Evolutionary conservation across 2,113 vertebrate genomes (phyloP).

Genomic region (Cygnus atratus): DNA sequence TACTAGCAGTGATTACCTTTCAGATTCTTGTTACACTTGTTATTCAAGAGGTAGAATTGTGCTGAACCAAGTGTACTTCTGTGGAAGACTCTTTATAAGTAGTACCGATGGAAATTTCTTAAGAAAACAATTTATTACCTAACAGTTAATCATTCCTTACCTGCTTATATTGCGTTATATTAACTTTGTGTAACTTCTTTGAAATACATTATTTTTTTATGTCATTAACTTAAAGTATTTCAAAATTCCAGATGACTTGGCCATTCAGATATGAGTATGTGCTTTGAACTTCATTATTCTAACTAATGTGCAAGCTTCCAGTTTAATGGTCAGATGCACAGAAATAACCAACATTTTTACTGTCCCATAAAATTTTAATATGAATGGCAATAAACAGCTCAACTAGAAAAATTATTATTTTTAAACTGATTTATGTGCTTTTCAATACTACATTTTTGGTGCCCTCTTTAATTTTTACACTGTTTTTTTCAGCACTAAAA

Average conservation of each 20-base stretch:
- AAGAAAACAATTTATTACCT: neutral
- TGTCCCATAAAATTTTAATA: constrained; percentile 7
- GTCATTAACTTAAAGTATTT: neutral
- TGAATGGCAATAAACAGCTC: neutral
- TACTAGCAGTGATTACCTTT: neutral
- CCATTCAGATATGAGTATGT: neutral
- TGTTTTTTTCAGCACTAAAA: neutral
- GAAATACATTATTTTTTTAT: neutral
- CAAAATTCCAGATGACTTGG: neutral
- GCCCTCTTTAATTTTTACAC: constrained; percentile 13
- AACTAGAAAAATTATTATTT: constrained; percentile 30
- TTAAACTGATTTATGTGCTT: constrained; percentile 13
- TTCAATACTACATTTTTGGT: neutral
- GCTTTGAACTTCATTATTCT: neutral
- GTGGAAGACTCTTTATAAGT: neutral
- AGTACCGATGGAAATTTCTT: neutral
- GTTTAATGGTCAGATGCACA: neutral
- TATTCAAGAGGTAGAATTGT: neutral
- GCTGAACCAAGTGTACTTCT: neutral
- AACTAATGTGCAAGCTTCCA: neutral
- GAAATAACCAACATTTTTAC: neutral
- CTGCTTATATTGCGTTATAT: neutral
- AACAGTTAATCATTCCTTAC: neutral
- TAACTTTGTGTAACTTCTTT: neutral
- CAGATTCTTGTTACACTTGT: neutral